phyloP scores from a whole-genome alignment of 2,888 invertebrate species.

The Lochmaea capreae region DNA sequence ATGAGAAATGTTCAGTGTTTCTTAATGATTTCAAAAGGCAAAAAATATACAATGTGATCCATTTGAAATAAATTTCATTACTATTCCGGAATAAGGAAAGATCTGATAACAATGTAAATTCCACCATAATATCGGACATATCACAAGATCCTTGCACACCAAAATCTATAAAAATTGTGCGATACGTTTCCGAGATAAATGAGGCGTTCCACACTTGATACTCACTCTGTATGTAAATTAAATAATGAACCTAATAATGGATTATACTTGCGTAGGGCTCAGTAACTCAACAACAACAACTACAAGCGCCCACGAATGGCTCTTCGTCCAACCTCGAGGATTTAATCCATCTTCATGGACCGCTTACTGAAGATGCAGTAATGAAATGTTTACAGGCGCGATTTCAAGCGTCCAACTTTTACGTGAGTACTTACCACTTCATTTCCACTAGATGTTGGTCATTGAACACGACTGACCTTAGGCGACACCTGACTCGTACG shows the following conservation, averaged over 20 bases:
- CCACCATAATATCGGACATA: no score
- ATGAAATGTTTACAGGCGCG: constrained; percentile 91
- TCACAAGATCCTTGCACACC: no score
- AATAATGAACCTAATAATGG: neutral
- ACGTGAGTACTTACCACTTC: constrained; percentile 74
- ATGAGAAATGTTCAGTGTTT: no score
- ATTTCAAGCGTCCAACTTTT: constrained; percentile 87
- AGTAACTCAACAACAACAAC: constrained; percentile 49
- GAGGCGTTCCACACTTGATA: no score
- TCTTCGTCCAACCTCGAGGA: constrained; percentile 78
- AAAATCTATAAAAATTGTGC: no score
- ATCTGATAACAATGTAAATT: no score
- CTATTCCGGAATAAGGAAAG: no score
- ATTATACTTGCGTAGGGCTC: constrained; percentile 27
- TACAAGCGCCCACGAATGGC: constrained; percentile 52
- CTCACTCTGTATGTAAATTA: no score
- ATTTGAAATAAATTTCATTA: no score
- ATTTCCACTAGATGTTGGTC: constrained; percentile 46
- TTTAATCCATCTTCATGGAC: constrained; percentile 91
- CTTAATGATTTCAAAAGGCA: no score
- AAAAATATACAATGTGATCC: no score
- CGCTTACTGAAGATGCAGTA: constrained; percentile 93
- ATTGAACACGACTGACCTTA: constrained; percentile 61
- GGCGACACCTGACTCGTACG: constrained; percentile 48
- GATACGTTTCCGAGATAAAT: no score